phyloP scores from a whole-genome alignment of 1,140 invertebrate genomes.

The Nomia melanderi region DNA sequence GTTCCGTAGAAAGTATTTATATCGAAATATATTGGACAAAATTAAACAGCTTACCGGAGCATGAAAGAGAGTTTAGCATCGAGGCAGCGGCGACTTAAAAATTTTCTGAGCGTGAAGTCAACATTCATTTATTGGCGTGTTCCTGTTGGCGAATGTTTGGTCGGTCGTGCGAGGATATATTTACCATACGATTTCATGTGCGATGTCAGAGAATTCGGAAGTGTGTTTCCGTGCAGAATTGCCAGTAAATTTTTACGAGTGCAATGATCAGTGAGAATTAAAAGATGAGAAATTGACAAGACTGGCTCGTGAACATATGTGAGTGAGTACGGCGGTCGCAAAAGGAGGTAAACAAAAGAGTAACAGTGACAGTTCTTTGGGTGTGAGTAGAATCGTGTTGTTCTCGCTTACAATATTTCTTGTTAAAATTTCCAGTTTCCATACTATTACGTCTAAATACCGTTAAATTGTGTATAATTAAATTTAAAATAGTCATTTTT shows the following conservation, averaged over 20 bases:
- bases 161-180: slow-evolving; percentile 5
- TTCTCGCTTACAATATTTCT: background rate
- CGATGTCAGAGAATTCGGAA: background rate
- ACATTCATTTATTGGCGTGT: slow-evolving; percentile 56
- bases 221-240: slow-evolving; percentile 12
- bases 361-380: slow-evolving; percentile 21
- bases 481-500: background rate
- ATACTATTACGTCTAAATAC: background rate
- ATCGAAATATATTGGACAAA: background rate
- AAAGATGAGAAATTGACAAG: slow-evolving; percentile 22
- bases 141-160: slow-evolving; percentile 31
- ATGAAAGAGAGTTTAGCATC: slow-evolving; percentile 39
- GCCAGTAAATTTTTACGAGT: slow-evolving; percentile 40
- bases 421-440: background rate
- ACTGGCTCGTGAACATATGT: slow-evolving; percentile 34
- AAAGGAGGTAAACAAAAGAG: slow-evolving; percentile 54
- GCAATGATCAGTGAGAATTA: background rate
- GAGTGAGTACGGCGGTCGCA: slow-evolving; percentile 35
- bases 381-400: slow-evolving; percentile 30
- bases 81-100: slow-evolving; percentile 39
- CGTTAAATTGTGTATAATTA: background rate
- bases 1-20: too few species aligned
- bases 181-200: slow-evolving; percentile 14
- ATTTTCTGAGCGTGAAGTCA: slow-evolving; percentile 50
- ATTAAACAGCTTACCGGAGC: slow-evolving; percentile 40